Conservation (phyloP, 2,113 vertebrate genomes). For the Tragelaphus imberbis region DNA sequence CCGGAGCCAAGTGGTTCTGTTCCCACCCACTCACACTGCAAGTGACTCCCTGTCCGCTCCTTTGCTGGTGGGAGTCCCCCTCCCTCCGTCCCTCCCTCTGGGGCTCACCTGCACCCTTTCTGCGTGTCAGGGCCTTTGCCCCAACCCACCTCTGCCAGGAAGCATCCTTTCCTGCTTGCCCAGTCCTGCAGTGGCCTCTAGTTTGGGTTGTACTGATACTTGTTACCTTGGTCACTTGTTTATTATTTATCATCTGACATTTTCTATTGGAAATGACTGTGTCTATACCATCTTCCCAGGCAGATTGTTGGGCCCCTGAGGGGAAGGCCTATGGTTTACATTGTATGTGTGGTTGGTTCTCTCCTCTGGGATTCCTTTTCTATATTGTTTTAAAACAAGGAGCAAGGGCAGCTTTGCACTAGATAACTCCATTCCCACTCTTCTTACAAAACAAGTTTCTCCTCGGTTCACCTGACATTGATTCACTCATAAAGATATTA, state of each 20-base stretch:
- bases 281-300: neutral
- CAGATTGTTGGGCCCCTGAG: neutral
- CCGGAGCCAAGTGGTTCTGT: neutral
- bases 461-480: neutral
- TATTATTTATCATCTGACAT: neutral
- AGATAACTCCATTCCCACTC: neutral
- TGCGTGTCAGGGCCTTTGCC: neutral
- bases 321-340: neutral
- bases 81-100: too few relatives aligned
- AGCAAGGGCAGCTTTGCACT: neutral
- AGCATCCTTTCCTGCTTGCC: neutral
- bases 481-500: neutral
- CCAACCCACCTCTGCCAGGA: neutral
- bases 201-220: too few relatives aligned
- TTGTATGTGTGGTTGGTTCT: neutral
- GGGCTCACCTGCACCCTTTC: neutral
- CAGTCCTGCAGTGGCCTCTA: neutral
- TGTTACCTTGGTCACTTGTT: neutral
- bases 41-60: neutral
- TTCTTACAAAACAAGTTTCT: neutral
- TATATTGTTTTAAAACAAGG: neutral
- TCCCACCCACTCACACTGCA: neutral
- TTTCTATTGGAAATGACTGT: neutral
- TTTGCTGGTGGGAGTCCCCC: neutral
- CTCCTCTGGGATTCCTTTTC: neutral